These are phyloP conservation scores for Ferdinandea cuprea DNA, from an alignment of 2,888 invertebrate species.

Conservation along the genomic window DNA sequence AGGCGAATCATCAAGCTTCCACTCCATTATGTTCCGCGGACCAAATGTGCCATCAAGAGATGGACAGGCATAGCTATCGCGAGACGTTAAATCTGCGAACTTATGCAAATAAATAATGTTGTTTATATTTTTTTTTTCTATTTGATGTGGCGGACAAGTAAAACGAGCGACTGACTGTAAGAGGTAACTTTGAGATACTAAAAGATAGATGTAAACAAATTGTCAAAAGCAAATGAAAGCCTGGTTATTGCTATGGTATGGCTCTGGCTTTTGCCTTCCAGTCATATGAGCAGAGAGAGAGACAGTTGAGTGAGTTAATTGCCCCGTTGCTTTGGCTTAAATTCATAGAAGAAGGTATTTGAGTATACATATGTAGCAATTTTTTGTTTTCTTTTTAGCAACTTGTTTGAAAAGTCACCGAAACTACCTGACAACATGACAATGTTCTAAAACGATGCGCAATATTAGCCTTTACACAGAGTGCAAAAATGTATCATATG, in stretches of 20 bases:
- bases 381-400: neutral
- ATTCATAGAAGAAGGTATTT: neutral
- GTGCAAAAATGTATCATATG: too few species aligned
- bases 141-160: slow-evolving; percentile 22
- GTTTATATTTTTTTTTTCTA: slow-evolving; percentile 15
- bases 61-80: neutral
- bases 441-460: neutral
- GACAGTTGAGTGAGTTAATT: slow-evolving; percentile 17
- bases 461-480: neutral
- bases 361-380: neutral
- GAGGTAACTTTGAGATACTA: slow-evolving; percentile 41
- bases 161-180: slow-evolving; percentile 31
- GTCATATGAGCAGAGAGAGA: neutral
- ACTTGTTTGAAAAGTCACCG: neutral
- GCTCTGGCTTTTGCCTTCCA: neutral
- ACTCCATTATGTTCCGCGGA: neutral
- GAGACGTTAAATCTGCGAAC: slow-evolving; percentile 13
- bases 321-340: neutral
- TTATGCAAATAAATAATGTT: neutral
- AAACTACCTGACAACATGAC: neutral
- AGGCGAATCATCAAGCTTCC: neutral
- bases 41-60: neutral
- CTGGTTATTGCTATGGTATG: neutral
- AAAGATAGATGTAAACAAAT: slow-evolving; percentile 38
- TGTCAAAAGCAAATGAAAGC: slow-evolving; percentile 12